These are phyloP conservation scores for Pterocles orientalis DNA, from an alignment of 2,113 vertebrate species.

Conservation along the genomic window DNA sequence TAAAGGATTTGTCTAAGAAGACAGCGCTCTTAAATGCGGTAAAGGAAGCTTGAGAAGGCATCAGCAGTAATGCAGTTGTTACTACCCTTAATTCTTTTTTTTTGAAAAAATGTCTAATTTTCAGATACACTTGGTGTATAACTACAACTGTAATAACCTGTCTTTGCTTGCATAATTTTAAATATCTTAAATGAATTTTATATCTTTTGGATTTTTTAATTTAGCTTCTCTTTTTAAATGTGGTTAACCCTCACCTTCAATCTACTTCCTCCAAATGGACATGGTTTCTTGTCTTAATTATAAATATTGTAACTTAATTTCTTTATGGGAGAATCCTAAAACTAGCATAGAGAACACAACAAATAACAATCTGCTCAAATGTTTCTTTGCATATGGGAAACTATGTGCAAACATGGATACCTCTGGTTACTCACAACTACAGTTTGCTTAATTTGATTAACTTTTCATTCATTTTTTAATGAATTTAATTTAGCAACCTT, in stretches of 20 bases:
- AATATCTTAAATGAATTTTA: conserved; percentile 65
- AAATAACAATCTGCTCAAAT: conserved; percentile 16
- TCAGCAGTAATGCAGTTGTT: conserved; percentile 34
- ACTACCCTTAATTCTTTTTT: conserved; percentile 66
- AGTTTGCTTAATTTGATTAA: conserved; percentile 29
- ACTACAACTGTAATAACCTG: conserved; percentile 72
- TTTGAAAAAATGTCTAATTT: conserved; percentile 64
- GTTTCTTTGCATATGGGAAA: conserved; percentile 38
- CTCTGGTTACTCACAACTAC: conserved; percentile 11
- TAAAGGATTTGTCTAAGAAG: conserved; percentile 48
- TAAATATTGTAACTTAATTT: conserved; percentile 58
- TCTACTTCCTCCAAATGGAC: conserved; percentile 31
- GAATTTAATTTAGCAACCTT: neutral
- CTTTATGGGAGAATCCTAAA: conserved; percentile 39
- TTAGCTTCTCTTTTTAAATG: conserved; percentile 49
- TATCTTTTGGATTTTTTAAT: conserved; percentile 50
- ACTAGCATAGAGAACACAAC: conserved; percentile 7
- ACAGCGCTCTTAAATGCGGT: conserved; percentile 23
- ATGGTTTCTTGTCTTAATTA: conserved; percentile 63
- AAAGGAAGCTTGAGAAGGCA: neutral
- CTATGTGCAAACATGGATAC: conserved; percentile 60
- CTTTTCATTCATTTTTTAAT: neutral
- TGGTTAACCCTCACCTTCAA: conserved; percentile 3
- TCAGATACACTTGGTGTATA: conserved; percentile 65
- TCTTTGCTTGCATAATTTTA: conserved; percentile 66